These are phyloP conservation scores for Lithophane socia DNA, from an alignment of 2,888 invertebrate species.

Conservation along the genomic window DNA sequence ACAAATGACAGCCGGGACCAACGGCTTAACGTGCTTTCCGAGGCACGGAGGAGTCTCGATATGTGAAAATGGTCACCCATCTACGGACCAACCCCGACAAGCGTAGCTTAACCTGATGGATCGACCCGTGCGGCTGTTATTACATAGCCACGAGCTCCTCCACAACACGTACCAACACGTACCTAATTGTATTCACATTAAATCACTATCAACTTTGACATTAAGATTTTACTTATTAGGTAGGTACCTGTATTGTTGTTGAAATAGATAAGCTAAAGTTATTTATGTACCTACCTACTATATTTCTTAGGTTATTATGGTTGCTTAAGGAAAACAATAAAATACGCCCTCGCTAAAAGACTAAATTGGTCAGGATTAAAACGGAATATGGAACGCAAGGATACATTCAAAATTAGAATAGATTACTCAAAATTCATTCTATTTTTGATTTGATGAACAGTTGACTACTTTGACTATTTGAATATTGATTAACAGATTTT, in stretches of 20 bases:
- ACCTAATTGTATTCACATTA: slow-evolving; percentile 14
- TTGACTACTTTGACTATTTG: background rate
- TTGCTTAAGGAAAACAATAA: slow-evolving; percentile 50
- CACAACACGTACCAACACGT: background rate
- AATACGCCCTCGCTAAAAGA: slow-evolving; percentile 38
- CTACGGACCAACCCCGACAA: no score
- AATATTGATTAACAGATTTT: background rate
- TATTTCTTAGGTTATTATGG: background rate
- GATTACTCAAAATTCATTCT: background rate
- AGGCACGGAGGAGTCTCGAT: no score
- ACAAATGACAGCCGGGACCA: no score
- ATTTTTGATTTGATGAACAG: background rate
- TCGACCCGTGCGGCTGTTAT: no score
- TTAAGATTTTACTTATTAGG: background rate
- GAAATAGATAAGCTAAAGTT: background rate
- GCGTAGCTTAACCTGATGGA: no score
- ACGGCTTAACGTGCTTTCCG: no score
- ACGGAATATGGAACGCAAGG: slow-evolving; percentile 22
- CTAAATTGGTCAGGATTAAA: slow-evolving; percentile 33
- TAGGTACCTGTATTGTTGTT: background rate
- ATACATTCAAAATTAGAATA: slow-evolving; percentile 22
- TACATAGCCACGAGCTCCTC: no score
- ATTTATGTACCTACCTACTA: background rate
- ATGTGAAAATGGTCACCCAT: no score
- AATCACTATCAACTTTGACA: background rate